Evolutionary conservation across 2,113 vertebrate genomes (phyloP), one percentile per base, ranked within the genome.

Genomic region (Camelus bactrianus): DNA sequence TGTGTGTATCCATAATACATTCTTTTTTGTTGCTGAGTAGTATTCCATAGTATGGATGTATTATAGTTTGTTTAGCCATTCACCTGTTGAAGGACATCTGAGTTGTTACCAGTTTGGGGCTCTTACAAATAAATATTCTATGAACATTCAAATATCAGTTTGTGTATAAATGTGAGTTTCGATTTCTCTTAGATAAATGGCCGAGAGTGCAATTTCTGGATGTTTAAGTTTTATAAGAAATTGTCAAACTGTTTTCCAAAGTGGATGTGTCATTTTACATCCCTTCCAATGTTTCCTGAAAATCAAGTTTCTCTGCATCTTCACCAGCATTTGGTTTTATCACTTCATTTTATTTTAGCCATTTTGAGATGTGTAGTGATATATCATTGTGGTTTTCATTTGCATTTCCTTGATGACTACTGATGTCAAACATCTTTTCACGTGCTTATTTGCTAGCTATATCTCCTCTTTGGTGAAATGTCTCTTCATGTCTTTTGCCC

Each of bases 161-260:
- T 54, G 11, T 72, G 1, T 88, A 22, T 64, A 48, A 58, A 48
- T 26, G 8, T 64, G 56, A 64, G 7, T 56, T 89, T 95, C 73
- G 8, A 60, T 81, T 96, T 86, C 90, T 70, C 6, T 65, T 30
- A 16, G 52, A 67, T 11, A 67, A 62, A 84, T 79, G 38, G 20
- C 42, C 24, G 70, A 35, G 32, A 73, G 35, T 54, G 10, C n/a
- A 75, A 28, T 79, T 82, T 48, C 42, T 56, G 26, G 17, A 16
- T 73, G 76, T 75, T 88, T 76, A 69, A 69, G n/a, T 91, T 93
- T 90, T 80, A 12, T 83, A 56, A 56, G 46, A 89, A 50, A 56
- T 32, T n/a, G 8, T 15, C 19, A 19, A 10, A 46, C n/a, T 48
- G 2, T 69, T 88, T 92, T 83, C 48, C 30, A 89, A 46, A 88